Evolutionary conservation across 2,113 vertebrate species (phyloP).

Genomic region (Festucalex cinctus): DNA sequence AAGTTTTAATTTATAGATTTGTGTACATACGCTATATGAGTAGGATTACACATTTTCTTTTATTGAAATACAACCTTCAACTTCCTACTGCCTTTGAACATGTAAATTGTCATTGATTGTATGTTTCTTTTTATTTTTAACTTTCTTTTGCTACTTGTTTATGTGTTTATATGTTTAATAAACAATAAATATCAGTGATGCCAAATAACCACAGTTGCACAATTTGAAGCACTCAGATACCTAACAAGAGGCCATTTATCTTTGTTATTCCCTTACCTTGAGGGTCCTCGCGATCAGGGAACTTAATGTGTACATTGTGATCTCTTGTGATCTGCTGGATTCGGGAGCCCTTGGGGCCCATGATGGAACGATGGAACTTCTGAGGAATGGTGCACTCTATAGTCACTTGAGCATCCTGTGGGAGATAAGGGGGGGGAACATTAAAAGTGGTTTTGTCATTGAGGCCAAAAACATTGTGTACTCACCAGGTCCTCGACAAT

Average conservation of each 20-base stretch:
- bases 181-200: no score
- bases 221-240: neutral
- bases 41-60: no score
- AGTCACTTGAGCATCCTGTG: conserved; percentile 92
- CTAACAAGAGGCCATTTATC: neutral
- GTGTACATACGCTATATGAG: no score
- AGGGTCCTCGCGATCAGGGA: conserved; percentile 92
- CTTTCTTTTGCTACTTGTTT: no score
- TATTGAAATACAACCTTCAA: no score
- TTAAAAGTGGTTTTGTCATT: neutral
- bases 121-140: no score
- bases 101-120: no score
- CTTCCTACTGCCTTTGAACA: no score
- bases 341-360: conserved; percentile 94
- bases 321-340: conserved; percentile 98
- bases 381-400: conserved; percentile 92
- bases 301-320: conserved; percentile 92
- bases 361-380: conserved; percentile 94
- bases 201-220: neutral
- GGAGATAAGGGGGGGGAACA: no score
- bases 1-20: no score
- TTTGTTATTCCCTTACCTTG: conserved; percentile 38
- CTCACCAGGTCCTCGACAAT: conserved; percentile 92
- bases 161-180: no score
- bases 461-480: neutral